These are phyloP conservation scores for Atractosteus spatula DNA, from an alignment of 2,113 vertebrate species.

Conservation along the genomic window DNA sequence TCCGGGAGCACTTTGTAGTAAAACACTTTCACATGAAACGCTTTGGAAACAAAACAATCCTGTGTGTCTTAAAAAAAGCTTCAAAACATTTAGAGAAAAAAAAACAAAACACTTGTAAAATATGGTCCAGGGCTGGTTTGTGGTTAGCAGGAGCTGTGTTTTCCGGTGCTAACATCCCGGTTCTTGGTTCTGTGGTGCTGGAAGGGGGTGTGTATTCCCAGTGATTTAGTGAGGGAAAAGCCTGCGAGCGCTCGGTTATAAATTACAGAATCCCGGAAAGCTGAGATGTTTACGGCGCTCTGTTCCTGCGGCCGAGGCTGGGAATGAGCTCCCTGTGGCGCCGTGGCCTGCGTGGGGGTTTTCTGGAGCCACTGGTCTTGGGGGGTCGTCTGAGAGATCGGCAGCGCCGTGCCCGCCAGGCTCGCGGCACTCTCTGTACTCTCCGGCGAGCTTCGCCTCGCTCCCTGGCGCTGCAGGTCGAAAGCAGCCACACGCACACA, in stretches of 20 bases:
- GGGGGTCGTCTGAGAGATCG: slow-evolving; percentile 24
- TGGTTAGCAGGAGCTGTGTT: too few species aligned
- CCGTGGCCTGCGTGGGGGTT: not conserved
- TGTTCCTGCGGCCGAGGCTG: slow-evolving; percentile 17
- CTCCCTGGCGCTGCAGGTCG: too few species aligned
- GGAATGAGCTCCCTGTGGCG: slow-evolving; percentile 27
- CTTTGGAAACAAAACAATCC: too few species aligned
- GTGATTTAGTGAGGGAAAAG: slow-evolving; percentile 49
- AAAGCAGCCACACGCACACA: too few species aligned
- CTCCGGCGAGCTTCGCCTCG: too few species aligned
- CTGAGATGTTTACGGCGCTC: slow-evolving; percentile 35
- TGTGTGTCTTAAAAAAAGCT: too few species aligned
- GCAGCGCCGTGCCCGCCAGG: not conserved
- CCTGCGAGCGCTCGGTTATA: slow-evolving; percentile 31
- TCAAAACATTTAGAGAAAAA: too few species aligned
- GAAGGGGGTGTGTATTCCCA: not conserved
- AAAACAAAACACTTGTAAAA: too few species aligned
- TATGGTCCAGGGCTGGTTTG: too few species aligned
- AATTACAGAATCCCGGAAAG: slow-evolving; percentile 36
- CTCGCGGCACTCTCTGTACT: slow-evolving; percentile 27
- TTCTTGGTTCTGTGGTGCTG: not conserved
- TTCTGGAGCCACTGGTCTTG: not conserved
- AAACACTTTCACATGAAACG: too few species aligned
- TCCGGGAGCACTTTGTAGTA: too few species aligned
- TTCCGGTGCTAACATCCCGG: not conserved